Conservation (phyloP, 92 coral and sea anemone genomes). For the Virgularia gustaviana region DNA sequence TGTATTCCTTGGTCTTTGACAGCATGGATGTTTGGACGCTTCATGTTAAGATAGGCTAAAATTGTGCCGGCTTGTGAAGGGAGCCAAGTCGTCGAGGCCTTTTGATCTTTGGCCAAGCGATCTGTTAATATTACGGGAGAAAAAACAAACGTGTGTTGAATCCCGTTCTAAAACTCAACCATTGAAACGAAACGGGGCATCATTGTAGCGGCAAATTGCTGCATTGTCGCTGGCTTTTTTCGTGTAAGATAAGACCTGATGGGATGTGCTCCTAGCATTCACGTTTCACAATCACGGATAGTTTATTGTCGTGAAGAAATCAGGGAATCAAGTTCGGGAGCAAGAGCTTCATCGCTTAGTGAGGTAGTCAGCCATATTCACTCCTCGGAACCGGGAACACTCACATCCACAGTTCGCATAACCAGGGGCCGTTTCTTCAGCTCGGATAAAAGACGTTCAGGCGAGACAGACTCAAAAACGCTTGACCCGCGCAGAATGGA, state of each 20-base stretch:
- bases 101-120: too few relatives aligned
- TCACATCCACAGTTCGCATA: conserved; percentile 83
- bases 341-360: conserved; percentile 92
- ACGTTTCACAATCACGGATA: conserved; percentile 98
- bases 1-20: conserved; percentile 6
- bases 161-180: too few relatives aligned
- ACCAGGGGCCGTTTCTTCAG: conserved; percentile 73
- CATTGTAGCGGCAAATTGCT: conserved; percentile 25
- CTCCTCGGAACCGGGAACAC: conserved; percentile 89
- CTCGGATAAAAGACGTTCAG: conserved; percentile 86
- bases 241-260: conserved; percentile 42
- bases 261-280: conserved; percentile 99
- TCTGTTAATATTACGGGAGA: too few relatives aligned
- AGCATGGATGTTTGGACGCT: conserved; percentile 1
- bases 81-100: too few relatives aligned
- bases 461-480: conserved; percentile 94
- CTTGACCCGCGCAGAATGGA: conserved; percentile 85
- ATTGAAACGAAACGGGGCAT: too few relatives aligned
- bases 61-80: conserved; percentile 19
- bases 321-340: conserved; percentile 93
- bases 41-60: conserved; percentile 2
- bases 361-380: conserved; percentile 99
- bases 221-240: conserved; percentile 13
- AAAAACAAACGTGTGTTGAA: too few relatives aligned
- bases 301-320: conserved; percentile 87